Evolutionary conservation across 1,140 invertebrate species (phyloP), one percentile per base, ranked within the genome.

Genomic region (Drosophila ironensis): DNA sequence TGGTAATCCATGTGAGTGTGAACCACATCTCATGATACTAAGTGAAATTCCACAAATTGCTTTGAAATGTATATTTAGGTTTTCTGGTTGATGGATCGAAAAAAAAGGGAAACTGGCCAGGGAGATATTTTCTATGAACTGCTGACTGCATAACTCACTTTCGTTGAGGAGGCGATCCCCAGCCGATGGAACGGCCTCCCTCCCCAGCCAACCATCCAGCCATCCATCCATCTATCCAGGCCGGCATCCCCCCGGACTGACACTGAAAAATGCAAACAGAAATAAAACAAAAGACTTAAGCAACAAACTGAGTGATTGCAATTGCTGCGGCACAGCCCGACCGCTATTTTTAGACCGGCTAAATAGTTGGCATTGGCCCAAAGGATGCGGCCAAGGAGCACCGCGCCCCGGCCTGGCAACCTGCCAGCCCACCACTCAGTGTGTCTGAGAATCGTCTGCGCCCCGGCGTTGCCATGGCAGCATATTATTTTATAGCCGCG

Each of bases 261-360:
- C 80, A 84, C 75, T 86, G 81, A 86, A 80, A 81, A 87, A 87
- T 87, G 80, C 80, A 86, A 86, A 87, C 80, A 86, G 75, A 86
- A 86, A 87, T 87, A 86, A 86, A 87, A 87, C 81, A 86, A 86
- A 86, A 87, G 80, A 87, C 80, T 86, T 75, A 72, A 86, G 81
- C 80, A 86, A 86, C 80, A 80, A 86, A 86, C 80, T 86, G 80
- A 86, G 80, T 86, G 80, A 86, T 86, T 86, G 80, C 80, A 86
- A 86, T 86, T 86, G 80, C 81, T 87, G 67, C 63, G 71, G 48
- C 25, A 56, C 73, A 53, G 25, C 2, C 35, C n/a, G 25, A 19
- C 38, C 63, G 52, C 75, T 86, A 86, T 86, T 86, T 86, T 80
- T 86, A 86, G 80, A n/a, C 61, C 64, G 46, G 74, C 56, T 81